Percentiles rank a stretch among this genome's conserved stretches.
phyloP scores from a whole-genome alignment of 2,113 vertebrate genomes.

The Pituophis catenifer region DNA sequence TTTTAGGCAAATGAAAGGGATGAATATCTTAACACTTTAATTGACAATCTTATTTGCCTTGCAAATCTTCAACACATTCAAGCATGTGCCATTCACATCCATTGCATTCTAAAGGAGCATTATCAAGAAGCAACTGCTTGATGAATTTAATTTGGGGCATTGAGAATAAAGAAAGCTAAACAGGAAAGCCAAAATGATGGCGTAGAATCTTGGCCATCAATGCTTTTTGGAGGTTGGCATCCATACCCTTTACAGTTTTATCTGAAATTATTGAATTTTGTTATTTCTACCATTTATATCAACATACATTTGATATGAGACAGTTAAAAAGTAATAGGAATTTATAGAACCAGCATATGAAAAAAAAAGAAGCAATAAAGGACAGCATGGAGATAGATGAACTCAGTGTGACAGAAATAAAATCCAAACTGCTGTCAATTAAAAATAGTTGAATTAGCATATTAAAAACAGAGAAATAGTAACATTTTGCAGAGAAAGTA shows the following conservation, averaged over 20 bases:
- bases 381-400: neutral
- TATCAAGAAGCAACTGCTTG: conserved; percentile 4
- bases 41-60: conserved; percentile 31
- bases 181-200: neutral
- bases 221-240: neutral
- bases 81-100: neutral
- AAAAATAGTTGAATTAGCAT: neutral
- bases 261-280: neutral
- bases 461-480: neutral
- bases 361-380: neutral
- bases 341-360: too few relatives aligned
- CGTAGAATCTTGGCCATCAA: neutral
- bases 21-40: conserved; percentile 29
- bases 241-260: neutral
- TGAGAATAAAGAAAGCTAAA: neutral
- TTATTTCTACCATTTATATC: neutral
- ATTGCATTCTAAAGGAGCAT: conserved; percentile 9
- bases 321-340: neutral
- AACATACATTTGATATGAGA: neutral
- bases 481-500: neutral
- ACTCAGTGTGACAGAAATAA: neutral
- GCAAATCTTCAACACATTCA: conserved; percentile 15
- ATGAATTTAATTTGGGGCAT: neutral
- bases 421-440: neutral
- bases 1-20: conserved; percentile 21